Percentiles rank a stretch among this genome's conserved stretches.
These are phyloP conservation scores for Micropoecilia bifurca DNA, from an alignment of 2,797 vertebrate species.

Conservation along the genomic window DNA sequence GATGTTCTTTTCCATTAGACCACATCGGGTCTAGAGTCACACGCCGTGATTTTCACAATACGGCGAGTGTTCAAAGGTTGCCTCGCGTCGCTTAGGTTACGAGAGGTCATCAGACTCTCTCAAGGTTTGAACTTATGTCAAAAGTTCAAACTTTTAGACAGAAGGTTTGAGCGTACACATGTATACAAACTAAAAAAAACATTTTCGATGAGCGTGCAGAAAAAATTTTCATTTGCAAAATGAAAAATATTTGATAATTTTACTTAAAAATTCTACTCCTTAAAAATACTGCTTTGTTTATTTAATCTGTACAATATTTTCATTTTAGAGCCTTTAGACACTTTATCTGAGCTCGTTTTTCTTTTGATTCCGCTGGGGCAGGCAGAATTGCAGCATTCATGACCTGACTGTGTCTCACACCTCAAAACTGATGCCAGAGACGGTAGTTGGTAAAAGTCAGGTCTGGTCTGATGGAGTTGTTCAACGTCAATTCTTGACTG, in stretches of 20 bases:
- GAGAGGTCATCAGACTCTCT: not conserved
- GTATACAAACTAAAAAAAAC: not conserved
- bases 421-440: not conserved
- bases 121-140: too few relatives aligned
- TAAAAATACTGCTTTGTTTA: not conserved
- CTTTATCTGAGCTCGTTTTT: not conserved
- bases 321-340: not conserved
- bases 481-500: not conserved
- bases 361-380: not conserved
- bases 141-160: too few relatives aligned
- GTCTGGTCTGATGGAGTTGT: not conserved
- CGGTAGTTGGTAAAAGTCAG: not conserved
- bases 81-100: constrained; percentile 25
- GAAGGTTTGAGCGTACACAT: too few relatives aligned
- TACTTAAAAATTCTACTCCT: not conserved
- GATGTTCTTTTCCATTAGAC: constrained; percentile 38
- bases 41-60: constrained; percentile 44
- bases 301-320: not conserved
- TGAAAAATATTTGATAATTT: too few relatives aligned
- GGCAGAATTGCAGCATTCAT: not conserved
- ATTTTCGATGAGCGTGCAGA: not conserved
- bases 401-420: not conserved
- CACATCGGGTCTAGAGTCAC: constrained; percentile 42
- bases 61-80: constrained; percentile 38
- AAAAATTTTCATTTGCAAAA: too few relatives aligned